phyloP scores from a whole-genome alignment of 1,140 invertebrate species.

The Aphelenchoides fujianensis region DNA sequence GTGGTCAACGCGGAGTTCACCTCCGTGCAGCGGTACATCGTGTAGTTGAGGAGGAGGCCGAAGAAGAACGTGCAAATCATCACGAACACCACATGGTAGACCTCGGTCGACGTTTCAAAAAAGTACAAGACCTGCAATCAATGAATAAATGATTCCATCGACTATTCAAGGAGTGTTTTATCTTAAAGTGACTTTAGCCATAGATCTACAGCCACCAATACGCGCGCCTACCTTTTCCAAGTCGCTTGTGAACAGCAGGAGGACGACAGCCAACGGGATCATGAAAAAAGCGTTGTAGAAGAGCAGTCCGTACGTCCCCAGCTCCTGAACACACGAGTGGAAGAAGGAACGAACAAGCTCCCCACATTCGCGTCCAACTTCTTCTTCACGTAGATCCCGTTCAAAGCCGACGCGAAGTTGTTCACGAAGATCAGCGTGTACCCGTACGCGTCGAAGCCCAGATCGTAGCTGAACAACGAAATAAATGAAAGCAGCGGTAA shows the following conservation, averaged over 20 bases:
- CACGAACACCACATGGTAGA: constrained; percentile 75
- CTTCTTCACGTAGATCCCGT: constrained; percentile 94
- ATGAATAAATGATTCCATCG: neutral
- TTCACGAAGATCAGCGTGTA: constrained; percentile 84
- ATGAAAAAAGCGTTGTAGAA: constrained; percentile 96
- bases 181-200: neutral
- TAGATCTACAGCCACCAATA: neutral
- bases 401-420: constrained; percentile 84
- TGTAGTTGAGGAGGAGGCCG: constrained; percentile 92
- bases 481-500: neutral
- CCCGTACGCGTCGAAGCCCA: constrained; percentile 43
- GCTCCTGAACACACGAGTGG: constrained; percentile 70
- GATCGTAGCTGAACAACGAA: constrained; percentile 69
- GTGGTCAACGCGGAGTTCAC: constrained; percentile 97
- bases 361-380: constrained; percentile 84
- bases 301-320: constrained; percentile 92
- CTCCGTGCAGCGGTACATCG: constrained; percentile 87
- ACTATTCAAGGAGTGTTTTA: neutral
- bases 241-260: constrained; percentile 71
- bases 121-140: constrained; percentile 32
- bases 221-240: constrained; percentile 65
- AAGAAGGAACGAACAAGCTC: no score
- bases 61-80: constrained; percentile 88
- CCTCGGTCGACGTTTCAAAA: constrained; percentile 40
- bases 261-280: constrained; percentile 77